Evolutionary conservation across 1,140 invertebrate species (phyloP).

Genomic region (Diploscapter pachys): DNA sequence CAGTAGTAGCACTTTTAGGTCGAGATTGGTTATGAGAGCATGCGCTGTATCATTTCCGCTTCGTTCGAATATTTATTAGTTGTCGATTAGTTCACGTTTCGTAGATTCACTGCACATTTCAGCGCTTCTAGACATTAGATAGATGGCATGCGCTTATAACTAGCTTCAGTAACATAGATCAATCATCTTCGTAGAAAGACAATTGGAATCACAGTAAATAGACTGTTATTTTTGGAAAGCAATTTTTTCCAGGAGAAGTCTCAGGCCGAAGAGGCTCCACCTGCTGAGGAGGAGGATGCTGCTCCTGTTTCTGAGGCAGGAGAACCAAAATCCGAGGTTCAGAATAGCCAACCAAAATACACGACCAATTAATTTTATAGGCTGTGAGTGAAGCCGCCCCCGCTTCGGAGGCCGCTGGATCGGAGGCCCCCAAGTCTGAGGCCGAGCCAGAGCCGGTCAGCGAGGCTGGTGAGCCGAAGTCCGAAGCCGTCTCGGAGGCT

Average conservation of each 20-base stretch:
- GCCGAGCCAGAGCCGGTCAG: slow-evolving; percentile 9
- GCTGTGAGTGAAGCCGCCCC: slow-evolving; percentile 27
- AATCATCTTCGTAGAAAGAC: background rate
- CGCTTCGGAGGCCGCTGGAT: slow-evolving; percentile 27
- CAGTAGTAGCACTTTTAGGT: no score
- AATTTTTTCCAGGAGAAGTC: slow-evolving; percentile 23
- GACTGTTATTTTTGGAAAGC: no score
- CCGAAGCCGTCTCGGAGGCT: no score
- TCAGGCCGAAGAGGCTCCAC: slow-evolving; percentile 33
- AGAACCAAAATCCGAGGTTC: background rate
- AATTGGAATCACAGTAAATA: no score
- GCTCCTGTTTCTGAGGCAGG: slow-evolving; percentile 15
- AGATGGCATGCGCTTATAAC: no score
- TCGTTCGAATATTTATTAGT: background rate
- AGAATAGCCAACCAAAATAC: no score
- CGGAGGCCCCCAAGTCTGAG: slow-evolving; percentile 20
- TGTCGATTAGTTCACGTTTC: background rate
- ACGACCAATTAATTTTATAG: background rate
- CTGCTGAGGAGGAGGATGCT: slow-evolving; percentile 31
- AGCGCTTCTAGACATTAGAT: background rate
- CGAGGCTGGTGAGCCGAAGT: no score
- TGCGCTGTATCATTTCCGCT: no score
- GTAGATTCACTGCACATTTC: background rate
- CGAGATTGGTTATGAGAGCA: no score
- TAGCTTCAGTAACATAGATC: no score